phyloP scores from a whole-genome alignment of 2,888 invertebrate genomes.

The Stenichneumon culpator region DNA sequence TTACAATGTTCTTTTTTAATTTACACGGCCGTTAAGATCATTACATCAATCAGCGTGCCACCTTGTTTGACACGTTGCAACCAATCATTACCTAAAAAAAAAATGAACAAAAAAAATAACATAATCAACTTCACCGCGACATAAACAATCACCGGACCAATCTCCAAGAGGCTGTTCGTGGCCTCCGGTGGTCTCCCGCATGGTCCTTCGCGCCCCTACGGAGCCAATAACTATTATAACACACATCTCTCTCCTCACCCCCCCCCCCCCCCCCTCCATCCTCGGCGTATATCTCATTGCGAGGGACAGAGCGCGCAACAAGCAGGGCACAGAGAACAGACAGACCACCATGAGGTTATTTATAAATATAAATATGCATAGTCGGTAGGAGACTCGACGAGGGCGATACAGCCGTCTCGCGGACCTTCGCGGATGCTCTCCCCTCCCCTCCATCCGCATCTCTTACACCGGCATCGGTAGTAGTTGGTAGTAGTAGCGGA shows the following conservation, averaged over 20 bases:
- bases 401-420: constrained; percentile 69
- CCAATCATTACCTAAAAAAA: too few species aligned
- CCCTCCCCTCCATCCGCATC: constrained; percentile 8
- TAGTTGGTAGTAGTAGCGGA: constrained; percentile 30
- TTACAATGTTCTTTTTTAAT: too few species aligned
- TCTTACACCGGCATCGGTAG: constrained; percentile 10
- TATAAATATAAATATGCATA: constrained; percentile 79
- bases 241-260: constrained; percentile 1
- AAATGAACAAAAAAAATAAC: too few species aligned
- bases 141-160: not conserved
- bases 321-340: constrained; percentile 35
- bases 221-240: constrained; percentile 37
- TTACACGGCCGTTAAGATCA: too few species aligned
- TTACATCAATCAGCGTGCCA: too few species aligned
- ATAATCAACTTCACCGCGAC: too few species aligned
- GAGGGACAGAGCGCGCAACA: constrained; percentile 15
- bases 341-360: constrained; percentile 75
- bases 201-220: constrained; percentile 8
- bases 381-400: constrained; percentile 18
- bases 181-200: constrained; percentile 11
- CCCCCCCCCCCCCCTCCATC: not conserved
- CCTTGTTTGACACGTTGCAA: too few species aligned
- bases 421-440: constrained; percentile 75
- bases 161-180: constrained; percentile 8
- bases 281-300: constrained; percentile 4